Percentiles rank a stretch among this genome's conserved stretches.
phyloP scores from a whole-genome alignment of 1,140 invertebrate species.

The Galleria mellonella region DNA sequence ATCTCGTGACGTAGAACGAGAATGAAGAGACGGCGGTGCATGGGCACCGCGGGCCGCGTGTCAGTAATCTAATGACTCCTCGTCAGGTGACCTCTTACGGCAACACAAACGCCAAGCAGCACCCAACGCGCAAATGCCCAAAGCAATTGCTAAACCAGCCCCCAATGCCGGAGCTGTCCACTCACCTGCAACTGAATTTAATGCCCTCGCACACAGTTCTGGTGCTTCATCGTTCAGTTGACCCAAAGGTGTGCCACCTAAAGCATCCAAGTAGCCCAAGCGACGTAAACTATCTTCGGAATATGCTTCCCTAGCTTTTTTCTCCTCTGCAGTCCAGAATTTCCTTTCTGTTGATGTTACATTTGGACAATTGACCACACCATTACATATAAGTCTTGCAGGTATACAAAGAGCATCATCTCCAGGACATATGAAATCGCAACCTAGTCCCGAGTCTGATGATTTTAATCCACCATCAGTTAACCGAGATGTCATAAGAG shows the following conservation, averaged over 20 bases:
- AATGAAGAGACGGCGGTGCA: conserved; percentile 58
- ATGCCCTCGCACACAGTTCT: conserved; percentile 76
- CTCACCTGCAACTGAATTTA: conserved; percentile 41
- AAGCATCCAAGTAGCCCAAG: conserved; percentile 71
- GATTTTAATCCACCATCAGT: conserved; percentile 72
- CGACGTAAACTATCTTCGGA: conserved; percentile 75
- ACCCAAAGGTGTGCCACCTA: conserved; percentile 58
- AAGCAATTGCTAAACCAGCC: conserved; percentile 49
- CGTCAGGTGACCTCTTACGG: conserved; percentile 68
- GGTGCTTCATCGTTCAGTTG: conserved; percentile 79
- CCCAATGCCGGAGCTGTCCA: conserved; percentile 63
- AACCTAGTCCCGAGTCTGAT: conserved; percentile 67
- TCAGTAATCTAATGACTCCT: conserved; percentile 71
- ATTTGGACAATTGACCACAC: conserved; percentile 89
- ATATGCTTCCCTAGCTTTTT: conserved; percentile 67
- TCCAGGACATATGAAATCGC: conserved; percentile 90
- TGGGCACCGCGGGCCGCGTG: conserved; percentile 68
- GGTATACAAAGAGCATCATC: conserved; percentile 88
- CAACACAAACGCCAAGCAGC: conserved; percentile 68
- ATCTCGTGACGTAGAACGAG: conserved; percentile 55
- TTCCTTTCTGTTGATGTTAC: conserved; percentile 51
- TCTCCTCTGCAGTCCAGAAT: conserved; percentile 62
- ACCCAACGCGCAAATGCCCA: conserved; percentile 55
- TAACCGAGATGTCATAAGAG: conserved; percentile 82
- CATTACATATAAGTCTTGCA: conserved; percentile 87